Evolutionary conservation across 2,888 invertebrate species (phyloP).

Genomic region (Agrotis segetum): DNA sequence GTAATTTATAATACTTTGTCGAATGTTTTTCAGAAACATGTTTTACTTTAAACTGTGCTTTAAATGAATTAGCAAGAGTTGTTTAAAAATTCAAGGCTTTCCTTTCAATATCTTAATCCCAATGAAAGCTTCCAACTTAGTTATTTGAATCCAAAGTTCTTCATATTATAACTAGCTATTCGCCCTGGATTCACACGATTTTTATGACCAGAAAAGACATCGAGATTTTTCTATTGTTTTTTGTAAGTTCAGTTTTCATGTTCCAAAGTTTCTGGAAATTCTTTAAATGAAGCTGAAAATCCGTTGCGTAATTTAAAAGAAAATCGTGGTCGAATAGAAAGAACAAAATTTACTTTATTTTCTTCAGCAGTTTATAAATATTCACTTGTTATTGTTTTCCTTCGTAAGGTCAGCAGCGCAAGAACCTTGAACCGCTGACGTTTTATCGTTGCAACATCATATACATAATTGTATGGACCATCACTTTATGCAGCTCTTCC

Average conservation of each 20-base stretch:
- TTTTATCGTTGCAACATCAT: conserved; percentile 38
- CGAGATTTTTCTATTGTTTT: neutral
- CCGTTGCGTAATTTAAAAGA: neutral
- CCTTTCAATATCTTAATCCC: conserved; percentile 1
- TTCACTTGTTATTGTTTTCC: conserved; percentile 8
- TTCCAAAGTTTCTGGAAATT: neutral
- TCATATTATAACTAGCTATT: neutral
- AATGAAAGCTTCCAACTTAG: conserved; percentile 3
- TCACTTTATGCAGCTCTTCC: conserved; percentile 42
- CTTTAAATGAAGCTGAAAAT: neutral
- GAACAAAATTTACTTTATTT: neutral
- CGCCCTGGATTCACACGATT: neutral
- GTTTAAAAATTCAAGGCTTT: conserved; percentile 3
- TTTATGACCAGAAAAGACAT: neutral
- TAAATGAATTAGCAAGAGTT: conserved; percentile 1
- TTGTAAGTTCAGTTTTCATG: neutral
- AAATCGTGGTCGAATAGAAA: neutral
- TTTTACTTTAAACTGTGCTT: conserved; percentile 12
- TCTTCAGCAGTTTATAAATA: too few relatives aligned
- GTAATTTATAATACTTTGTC: conserved; percentile 1
- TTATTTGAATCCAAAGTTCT: conserved; percentile 1
- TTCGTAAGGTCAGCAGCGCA: conserved; percentile 25
- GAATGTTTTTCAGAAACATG: neutral
- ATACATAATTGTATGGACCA: conserved; percentile 61
- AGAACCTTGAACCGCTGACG: conserved; percentile 21